phyloP scores from a whole-genome alignment of 1,140 invertebrate species.

The Sinella curviseta region DNA sequence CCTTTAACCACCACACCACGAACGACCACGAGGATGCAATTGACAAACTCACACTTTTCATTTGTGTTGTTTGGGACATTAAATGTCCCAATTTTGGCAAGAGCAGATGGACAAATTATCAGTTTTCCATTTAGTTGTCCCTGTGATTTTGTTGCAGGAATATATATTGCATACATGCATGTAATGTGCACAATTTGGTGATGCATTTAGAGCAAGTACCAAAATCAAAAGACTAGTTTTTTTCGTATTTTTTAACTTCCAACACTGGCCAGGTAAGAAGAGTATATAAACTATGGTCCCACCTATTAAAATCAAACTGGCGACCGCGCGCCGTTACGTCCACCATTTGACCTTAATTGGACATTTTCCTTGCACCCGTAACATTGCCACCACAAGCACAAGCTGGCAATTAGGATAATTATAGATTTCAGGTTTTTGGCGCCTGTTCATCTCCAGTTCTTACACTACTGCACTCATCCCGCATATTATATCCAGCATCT shows the following conservation, averaged over 20 bases:
- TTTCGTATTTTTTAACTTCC: no score
- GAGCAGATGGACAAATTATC: not conserved
- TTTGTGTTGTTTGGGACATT: no score
- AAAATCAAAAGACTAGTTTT: no score
- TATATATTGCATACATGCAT: no score
- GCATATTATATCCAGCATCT: no score
- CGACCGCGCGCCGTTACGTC: not conserved
- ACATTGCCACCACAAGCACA: not conserved
- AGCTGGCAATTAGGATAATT: slow-evolving; percentile 16
- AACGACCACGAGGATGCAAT: no score
- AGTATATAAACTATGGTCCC: not conserved
- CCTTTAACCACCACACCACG: no score
- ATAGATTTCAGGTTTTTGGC: not conserved
- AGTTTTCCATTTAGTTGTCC: not conserved
- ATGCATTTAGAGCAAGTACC: no score
- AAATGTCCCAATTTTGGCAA: not conserved
- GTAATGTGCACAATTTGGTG: no score
- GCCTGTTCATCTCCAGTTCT: not conserved
- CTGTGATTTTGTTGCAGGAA: not conserved
- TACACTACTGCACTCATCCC: not conserved
- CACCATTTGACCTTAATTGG: not conserved
- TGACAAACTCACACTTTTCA: no score
- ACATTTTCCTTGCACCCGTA: slow-evolving; percentile 2
- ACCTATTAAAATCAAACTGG: not conserved
- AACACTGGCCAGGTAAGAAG: no score